Percentiles rank a stretch among this genome's conserved stretches.
These are phyloP conservation scores for Lepeophtheirus nordmannii DNA, from an alignment of 2,888 invertebrate species.

Conservation along the genomic window DNA sequence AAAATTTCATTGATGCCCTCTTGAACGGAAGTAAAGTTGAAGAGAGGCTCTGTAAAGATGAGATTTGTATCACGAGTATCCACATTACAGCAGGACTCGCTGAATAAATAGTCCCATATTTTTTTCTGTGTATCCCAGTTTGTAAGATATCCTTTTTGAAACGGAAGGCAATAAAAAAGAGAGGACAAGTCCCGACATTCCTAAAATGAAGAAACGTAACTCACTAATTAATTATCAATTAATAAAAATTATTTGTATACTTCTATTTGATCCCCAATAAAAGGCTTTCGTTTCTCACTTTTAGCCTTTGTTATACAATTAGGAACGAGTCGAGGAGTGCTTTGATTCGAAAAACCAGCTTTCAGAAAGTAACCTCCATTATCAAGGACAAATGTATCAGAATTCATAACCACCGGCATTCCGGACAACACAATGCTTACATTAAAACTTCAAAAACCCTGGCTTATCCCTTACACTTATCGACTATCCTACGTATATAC, in stretches of 20 bases:
- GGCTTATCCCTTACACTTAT: no score
- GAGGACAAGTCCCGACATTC: conserved; percentile 92
- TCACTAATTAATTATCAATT: background rate
- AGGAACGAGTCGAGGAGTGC: conserved; percentile 57
- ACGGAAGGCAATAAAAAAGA: conserved; percentile 78
- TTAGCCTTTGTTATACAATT: conserved; percentile 98
- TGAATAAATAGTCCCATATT: conserved; percentile 88
- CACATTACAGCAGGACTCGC: conserved; percentile 63
- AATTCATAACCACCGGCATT: conserved; percentile 18
- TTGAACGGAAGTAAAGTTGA: conserved; percentile 79
- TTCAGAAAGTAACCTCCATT: conserved; percentile 78
- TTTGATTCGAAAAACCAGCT: conserved; percentile 56
- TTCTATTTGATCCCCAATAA: conserved; percentile 51
- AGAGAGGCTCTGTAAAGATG: conserved; percentile 81
- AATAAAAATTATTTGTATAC: background rate
- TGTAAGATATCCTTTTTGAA: conserved; percentile 64
- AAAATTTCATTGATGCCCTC: conserved; percentile 89
- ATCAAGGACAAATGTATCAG: conserved; percentile 51
- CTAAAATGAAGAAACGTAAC: conserved; percentile 45
- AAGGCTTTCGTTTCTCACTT: conserved; percentile 79
- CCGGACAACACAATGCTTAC: background rate
- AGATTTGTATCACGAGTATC: conserved; percentile 60
- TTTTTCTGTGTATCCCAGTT: conserved; percentile 94
- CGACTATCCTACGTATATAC: no score
- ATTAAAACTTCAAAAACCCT: no score